A percentile compares a stretch with the other conserved stretches of the same genome.
These are phyloP conservation scores for Archocentrus centrarchus DNA, from an alignment of 2,113 vertebrate genomes.

Conservation along the genomic window DNA sequence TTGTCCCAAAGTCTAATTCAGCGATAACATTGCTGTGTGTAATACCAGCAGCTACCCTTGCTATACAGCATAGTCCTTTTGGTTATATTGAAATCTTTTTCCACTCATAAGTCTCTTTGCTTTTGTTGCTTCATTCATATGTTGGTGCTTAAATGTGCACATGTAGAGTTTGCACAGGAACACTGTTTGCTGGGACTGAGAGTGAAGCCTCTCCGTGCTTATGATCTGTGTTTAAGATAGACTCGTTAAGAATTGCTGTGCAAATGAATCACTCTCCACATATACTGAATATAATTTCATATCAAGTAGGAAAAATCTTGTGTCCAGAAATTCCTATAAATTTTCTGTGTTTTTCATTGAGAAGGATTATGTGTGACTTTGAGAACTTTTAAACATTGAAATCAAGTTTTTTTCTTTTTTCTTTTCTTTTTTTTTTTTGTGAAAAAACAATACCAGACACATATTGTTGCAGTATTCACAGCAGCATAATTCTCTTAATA, in stretches of 20 bases:
- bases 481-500: constrained; percentile 7
- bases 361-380: background rate
- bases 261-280: background rate
- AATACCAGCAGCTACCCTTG: background rate
- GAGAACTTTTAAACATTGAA: background rate
- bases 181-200: background rate
- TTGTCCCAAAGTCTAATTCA: constrained; percentile 30
- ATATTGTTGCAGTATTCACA: constrained; percentile 8
- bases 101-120: background rate
- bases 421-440: background rate
- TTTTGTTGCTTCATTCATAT: background rate
- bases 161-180: background rate
- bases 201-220: background rate
- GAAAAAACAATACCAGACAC: constrained; percentile 2
- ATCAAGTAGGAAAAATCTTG: background rate
- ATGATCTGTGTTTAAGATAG: background rate
- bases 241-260: background rate
- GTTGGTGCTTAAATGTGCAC: background rate
- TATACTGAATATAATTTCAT: background rate
- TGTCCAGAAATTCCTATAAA: background rate
- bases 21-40: background rate
- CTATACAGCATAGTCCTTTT: background rate
- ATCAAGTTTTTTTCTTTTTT: background rate
- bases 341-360: background rate
- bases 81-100: background rate